A percentile compares a stretch with the other conserved stretches of the same genome.
These are phyloP conservation scores for Eidolon helvum DNA, from an alignment of 2,113 vertebrate species.

Conservation along the genomic window DNA sequence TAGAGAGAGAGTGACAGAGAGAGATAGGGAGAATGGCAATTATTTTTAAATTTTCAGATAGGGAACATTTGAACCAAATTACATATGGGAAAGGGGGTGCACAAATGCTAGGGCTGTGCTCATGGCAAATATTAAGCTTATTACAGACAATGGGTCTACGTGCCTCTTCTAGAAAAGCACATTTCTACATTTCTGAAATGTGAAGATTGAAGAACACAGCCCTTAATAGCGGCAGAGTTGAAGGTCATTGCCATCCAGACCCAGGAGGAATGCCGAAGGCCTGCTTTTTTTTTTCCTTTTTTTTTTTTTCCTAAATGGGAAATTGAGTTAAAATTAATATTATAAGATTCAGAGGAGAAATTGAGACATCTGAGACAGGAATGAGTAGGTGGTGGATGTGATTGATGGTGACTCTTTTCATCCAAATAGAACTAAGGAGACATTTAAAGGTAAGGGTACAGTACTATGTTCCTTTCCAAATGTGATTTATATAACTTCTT, in stretches of 20 bases:
- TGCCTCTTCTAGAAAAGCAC: slow-evolving; percentile 28
- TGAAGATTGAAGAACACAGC: slow-evolving; percentile 67
- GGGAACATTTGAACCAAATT: neutral
- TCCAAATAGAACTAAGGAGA: slow-evolving; percentile 80
- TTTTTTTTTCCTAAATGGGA: neutral
- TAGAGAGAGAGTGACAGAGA: neutral
- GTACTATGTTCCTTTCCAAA: neutral
- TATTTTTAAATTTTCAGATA: neutral
- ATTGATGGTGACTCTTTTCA: slow-evolving; percentile 83
- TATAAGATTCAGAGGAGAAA: neutral
- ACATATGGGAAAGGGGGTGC: neutral
- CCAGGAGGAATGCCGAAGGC: neutral
- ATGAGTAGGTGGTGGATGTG: slow-evolving; percentile 70
- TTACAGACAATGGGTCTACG: neutral
- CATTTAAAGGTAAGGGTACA: slow-evolving; percentile 78
- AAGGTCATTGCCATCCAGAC: neutral
- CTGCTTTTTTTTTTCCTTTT: neutral
- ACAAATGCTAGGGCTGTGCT: fast-evolving
- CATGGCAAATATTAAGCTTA: neutral
- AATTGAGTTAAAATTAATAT: neutral
- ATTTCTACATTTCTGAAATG: slow-evolving; percentile 66
- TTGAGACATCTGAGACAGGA: neutral
- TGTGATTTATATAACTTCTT: neutral
- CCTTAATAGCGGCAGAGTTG: slow-evolving; percentile 29
- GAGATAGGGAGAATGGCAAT: neutral